Percentiles rank a stretch among this genome's conserved stretches.
phyloP scores from a whole-genome alignment of 2,113 vertebrate genomes.

The Antidorcas marsupialis region DNA sequence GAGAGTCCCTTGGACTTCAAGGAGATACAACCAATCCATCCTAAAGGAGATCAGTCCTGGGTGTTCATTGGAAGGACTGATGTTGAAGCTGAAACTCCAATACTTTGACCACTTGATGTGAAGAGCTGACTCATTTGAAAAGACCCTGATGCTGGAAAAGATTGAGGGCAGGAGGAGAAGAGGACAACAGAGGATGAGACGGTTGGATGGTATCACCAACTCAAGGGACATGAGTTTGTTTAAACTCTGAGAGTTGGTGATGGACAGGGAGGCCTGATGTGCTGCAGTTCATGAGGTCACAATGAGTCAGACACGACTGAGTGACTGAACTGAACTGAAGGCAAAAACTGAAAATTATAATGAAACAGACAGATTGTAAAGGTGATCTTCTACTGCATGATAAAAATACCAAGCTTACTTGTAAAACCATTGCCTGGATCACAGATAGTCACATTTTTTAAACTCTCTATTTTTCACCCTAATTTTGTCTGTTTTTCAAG shows the following conservation, averaged over 20 bases:
- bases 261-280: not conserved
- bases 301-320: accelerated
- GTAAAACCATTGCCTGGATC: not conserved
- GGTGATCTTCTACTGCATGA: not conserved
- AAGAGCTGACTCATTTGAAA: too few relatives aligned
- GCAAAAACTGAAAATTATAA: not conserved
- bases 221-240: not conserved
- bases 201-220: accelerated
- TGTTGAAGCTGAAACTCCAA: too few relatives aligned
- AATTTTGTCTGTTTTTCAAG: not conserved
- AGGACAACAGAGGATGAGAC: not conserved
- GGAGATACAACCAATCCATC: too few relatives aligned
- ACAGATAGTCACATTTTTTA: not conserved
- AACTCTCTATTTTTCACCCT: not conserved
- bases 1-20: too few relatives aligned
- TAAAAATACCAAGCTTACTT: not conserved
- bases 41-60: too few relatives aligned
- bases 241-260: accelerated
- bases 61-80: too few relatives aligned
- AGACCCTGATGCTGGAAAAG: not conserved
- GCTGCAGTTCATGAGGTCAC: accelerated
- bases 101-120: too few relatives aligned
- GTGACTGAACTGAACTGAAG: not conserved
- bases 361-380: not conserved
- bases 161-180: not conserved